A percentile compares a stretch with the other conserved stretches of the same genome.
phyloP scores from a whole-genome alignment of 2,888 invertebrate species.

The Clitarchus hookeri region DNA sequence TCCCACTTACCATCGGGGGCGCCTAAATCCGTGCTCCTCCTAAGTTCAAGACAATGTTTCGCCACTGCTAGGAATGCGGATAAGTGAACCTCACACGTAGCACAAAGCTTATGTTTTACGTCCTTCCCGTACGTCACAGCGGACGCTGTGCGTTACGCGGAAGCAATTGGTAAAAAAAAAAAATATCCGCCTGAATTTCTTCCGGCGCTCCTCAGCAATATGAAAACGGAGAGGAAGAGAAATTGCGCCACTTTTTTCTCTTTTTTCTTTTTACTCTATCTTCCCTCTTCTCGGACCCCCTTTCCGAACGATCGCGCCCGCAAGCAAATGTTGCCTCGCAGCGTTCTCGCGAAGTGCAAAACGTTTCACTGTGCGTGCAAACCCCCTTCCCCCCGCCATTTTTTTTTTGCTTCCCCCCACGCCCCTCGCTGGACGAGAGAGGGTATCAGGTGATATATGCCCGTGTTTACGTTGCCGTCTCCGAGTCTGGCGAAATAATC shows the following conservation, averaged over 20 bases:
- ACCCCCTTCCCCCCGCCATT: not conserved
- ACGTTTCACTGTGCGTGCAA: not conserved
- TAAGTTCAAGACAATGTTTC: too few species aligned
- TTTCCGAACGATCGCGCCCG: not conserved
- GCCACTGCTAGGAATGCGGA: too few species aligned
- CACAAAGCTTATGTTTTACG: not conserved
- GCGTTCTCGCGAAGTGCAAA: not conserved
- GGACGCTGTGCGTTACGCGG: not conserved
- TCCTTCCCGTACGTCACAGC: not conserved
- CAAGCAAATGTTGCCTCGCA: constrained; percentile 7
- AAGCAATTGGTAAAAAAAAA: not conserved
- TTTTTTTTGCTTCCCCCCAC: not conserved
- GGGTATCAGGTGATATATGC: constrained; percentile 22
- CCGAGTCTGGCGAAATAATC: constrained; percentile 16
- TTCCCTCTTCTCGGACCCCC: not conserved
- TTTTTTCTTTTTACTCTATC: not conserved
- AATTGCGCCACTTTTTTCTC: constrained; percentile 11
- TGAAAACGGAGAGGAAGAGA: not conserved
- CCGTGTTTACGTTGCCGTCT: not conserved
- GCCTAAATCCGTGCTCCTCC: too few species aligned
- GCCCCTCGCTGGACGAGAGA: not conserved
- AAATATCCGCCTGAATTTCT: not conserved
- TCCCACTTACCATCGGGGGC: too few species aligned
- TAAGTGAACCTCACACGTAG: not conserved
- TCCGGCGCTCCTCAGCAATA: not conserved